Evolutionary conservation across 1,140 invertebrate species (phyloP), one percentile per base, ranked within the genome.

Genomic region (Papilio polytes): DNA sequence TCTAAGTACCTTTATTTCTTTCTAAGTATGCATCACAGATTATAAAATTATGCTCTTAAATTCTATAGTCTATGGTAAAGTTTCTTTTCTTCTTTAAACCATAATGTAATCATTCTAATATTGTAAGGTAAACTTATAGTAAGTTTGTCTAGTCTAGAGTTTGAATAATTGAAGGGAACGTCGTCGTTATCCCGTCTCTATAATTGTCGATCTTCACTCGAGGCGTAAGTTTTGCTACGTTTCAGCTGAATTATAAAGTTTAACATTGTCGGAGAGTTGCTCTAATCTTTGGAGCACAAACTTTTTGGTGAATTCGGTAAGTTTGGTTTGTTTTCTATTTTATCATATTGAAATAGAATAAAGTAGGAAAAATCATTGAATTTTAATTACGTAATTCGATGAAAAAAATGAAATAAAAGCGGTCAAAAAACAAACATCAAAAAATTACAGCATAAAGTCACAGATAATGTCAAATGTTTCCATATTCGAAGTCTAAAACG

Each of bases 151-250:
- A 76, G 74, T 22, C 74, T 76, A 20, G 22, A 53, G 74, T 44
- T 76, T 76, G 74, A 76, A 76, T 76, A 76, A 76, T 76, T 76
- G 41, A 76, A 76, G 48, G 20, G 74, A 26, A 51, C 13, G 4
- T 74, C 18, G 72, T 31, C 26, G 63, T 70, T 36, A 31, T 36
- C 26, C 63, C 18, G 26, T 26, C 63, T 70, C 63, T 70, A 13
- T 70, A 70, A 70, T 70, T 36, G 63, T 70, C 63, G 63, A 70
- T 70, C 20, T 20, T 22, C 9, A 63, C 59, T 63, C 26, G 63
- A 70, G 22, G 13, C 63, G 13, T 15, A 70, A 70, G 12, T 70
- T 70, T 31, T 70, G 63, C 26, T 15, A 15, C 22, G 20, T 26
- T 70, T 36, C 63, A 70, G 36, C 63, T 15, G 26, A 70, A 70